These are phyloP conservation scores for Drosophila orena DNA, from an alignment of 1,140 invertebrate species.

Conservation along the genomic window DNA sequence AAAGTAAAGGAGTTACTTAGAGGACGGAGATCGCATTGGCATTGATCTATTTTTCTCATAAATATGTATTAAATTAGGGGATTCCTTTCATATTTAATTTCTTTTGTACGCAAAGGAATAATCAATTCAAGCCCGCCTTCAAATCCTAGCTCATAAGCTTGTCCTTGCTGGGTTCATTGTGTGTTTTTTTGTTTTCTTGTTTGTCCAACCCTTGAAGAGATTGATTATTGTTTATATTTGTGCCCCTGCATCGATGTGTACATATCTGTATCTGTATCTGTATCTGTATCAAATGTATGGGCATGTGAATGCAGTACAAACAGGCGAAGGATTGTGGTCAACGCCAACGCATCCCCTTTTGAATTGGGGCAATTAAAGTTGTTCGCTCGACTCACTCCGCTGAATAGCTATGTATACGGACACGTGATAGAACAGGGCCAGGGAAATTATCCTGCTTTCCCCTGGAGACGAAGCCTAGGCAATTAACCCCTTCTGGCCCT, in stretches of 20 bases:
- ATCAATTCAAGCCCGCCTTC: constrained; percentile 80
- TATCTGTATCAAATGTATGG: constrained; percentile 38
- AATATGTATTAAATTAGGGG: constrained; percentile 76
- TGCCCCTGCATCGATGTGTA: constrained; percentile 39
- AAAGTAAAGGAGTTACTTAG: constrained; percentile 4
- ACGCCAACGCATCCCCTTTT: constrained; percentile 52
- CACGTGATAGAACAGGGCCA: constrained; percentile 62
- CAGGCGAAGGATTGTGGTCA: constrained; percentile 70
- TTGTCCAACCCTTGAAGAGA: constrained; percentile 79
- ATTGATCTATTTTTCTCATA: constrained; percentile 73
- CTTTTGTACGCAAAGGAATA: constrained; percentile 55
- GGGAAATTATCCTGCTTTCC: constrained; percentile 24
- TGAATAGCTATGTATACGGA: constrained; percentile 53
- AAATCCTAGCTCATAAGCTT: constrained; percentile 48
- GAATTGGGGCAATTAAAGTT: constrained; percentile 83
- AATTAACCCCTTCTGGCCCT: constrained; percentile 71
- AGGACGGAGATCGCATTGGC: constrained; percentile 10
- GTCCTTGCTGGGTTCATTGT: constrained; percentile 67
- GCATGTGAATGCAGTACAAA: constrained; percentile 75
- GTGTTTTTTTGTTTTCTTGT: constrained; percentile 63
- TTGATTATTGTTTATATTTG: constrained; percentile 84
- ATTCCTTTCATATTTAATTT: constrained; percentile 33
- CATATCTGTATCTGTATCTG: constrained; percentile 10
- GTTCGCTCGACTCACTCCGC: constrained; percentile 56
- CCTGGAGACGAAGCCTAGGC: constrained; percentile 23